These are phyloP conservation scores for Caenorhabditis tropicalis DNA, from an alignment of 1,140 invertebrate genomes.

Conservation along the genomic window DNA sequence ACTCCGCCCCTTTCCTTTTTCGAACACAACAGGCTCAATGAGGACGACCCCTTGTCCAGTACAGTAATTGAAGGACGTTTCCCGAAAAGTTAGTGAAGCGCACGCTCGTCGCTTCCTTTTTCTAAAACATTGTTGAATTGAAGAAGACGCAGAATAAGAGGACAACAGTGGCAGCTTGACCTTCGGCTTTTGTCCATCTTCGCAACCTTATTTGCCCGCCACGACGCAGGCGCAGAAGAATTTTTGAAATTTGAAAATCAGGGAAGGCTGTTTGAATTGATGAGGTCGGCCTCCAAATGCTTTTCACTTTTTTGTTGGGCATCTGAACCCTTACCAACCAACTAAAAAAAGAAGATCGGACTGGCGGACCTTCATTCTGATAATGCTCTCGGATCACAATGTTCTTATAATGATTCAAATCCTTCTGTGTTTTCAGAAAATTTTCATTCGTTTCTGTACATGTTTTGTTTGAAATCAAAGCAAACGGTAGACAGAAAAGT, in stretches of 20 bases:
- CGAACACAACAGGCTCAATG: neutral
- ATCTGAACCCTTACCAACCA: no score
- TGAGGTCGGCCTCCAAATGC: conserved; percentile 7
- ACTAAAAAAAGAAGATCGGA: neutral
- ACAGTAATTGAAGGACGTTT: conserved; percentile 30
- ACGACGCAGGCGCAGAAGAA: neutral
- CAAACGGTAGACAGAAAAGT: neutral
- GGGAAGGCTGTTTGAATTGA: conserved; percentile 5
- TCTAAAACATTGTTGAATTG: neutral
- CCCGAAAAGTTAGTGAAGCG: conserved; percentile 41
- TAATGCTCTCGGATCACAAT: neutral
- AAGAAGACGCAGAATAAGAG: neutral
- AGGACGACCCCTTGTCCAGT: neutral
- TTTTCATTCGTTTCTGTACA: neutral
- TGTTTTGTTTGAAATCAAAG: neutral
- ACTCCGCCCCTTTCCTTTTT: neutral
- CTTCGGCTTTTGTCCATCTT: conserved; percentile 43
- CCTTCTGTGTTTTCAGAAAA: neutral
- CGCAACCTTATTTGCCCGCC: neutral
- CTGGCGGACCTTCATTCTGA: neutral
- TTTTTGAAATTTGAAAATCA: conserved; percentile 39
- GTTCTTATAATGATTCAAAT: neutral
- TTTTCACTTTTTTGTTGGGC: neutral
- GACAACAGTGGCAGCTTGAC: conserved; percentile 31
- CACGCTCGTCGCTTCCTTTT: neutral